Base-by-base conservation (phyloP, 2,113 vertebrate genomes). In the Passer domesticus region DNA sequence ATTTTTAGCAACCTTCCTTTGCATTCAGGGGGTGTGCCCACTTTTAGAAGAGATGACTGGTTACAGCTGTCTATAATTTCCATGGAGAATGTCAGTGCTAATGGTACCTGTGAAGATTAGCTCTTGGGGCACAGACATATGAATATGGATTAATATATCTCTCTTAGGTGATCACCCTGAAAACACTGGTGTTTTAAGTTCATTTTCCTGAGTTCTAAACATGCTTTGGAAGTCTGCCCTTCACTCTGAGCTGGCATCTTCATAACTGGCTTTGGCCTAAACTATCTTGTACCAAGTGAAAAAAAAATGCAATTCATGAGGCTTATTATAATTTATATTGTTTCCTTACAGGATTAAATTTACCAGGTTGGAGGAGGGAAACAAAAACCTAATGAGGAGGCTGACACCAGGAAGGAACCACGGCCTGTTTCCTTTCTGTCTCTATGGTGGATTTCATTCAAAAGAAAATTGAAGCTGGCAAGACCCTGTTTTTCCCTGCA, bases 381-480 rank as follows among this genome's bases (percentile, higher is more conserved):
- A 93, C 92, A 96, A 93, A 96, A 95, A 67, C 86, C 68, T 96
- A 96, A 97, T 56, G 89, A 97, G 96, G 96, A 96, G 95, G 95
- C 97, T 58, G 18, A 92, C 96, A 95, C 89, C 82, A 92, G 37
- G 87, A 97, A 95, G 92, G 96, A 95, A 89, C 91, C 86, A 62
- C 10, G 55, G 96, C 95, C 94, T 80, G 95, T 96, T 97, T 97
- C 94, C 97, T 97, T 96, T 96, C 87, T 87, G 93, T 97, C 90
- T 96, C 84, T 91, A 30, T 81, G 96, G 97, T 96, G 95, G 96
- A 97, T 98, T 97, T 97, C 94, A 95, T 96, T 97, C 95, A 94
- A 92, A 97, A 97, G 97, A 97, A 97, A 97, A 98, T 56, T 87
- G 95, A 98, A 97, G 95, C 97, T 98, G 97, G 97, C 97, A 97